These are phyloP conservation scores for Elysia chlorotica DNA, from an alignment of 1,140 invertebrate species.

Conservation along the genomic window DNA sequence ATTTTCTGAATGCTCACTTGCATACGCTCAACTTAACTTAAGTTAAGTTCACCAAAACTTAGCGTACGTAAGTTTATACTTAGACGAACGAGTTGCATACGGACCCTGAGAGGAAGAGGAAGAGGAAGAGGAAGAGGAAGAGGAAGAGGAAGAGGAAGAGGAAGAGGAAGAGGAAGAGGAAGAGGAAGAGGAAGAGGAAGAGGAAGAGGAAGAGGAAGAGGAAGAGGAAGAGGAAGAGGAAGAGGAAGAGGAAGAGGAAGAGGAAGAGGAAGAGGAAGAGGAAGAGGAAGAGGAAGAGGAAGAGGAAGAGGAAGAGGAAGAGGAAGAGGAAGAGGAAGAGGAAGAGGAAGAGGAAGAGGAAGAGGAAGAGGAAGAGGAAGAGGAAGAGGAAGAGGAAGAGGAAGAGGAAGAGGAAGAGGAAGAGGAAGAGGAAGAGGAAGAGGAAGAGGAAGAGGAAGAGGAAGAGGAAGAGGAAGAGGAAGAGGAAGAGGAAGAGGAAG, in stretches of 20 bases:
- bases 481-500: not conserved
- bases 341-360: not conserved
- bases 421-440: not conserved
- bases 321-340: not conserved
- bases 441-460: not conserved
- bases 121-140: not conserved
- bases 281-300: not conserved
- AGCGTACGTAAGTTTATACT: no score
- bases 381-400: not conserved
- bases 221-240: not conserved
- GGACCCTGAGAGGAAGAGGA: not conserved
- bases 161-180: not conserved
- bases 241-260: not conserved
- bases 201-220: not conserved
- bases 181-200: not conserved
- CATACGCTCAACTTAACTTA: no score
- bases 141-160: not conserved
- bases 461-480: not conserved
- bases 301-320: not conserved
- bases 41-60: no score
- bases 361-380: not conserved
- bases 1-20: no score
- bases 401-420: not conserved
- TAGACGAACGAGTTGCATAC: no score
- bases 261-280: not conserved